These are phyloP conservation scores for Mus spicilegus DNA, from an alignment of 2,113 vertebrate species.

Conservation along the genomic window DNA sequence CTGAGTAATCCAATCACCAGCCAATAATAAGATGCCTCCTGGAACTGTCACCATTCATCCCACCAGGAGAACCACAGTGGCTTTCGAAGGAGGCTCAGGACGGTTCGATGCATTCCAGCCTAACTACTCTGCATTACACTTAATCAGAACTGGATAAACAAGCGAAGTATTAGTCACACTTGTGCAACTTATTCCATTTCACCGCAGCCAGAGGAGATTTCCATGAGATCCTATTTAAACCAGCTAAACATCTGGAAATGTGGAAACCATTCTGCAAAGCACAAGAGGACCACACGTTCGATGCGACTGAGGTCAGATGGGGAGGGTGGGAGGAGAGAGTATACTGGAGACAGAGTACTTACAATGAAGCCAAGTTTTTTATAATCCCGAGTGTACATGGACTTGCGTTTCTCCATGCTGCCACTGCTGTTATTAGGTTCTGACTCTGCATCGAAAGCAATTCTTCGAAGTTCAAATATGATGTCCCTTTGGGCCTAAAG, in stretches of 20 bases:
- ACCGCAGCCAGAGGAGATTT: conserved; percentile 58
- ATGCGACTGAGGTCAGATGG: conserved; percentile 33
- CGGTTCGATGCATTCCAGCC: not conserved
- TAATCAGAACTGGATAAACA: conserved; percentile 72
- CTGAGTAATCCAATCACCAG: not conserved
- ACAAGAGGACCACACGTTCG: conserved; percentile 70
- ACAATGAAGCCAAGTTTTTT: conserved; percentile 99
- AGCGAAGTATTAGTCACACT: conserved; percentile 73
- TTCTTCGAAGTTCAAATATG: conserved; percentile 98
- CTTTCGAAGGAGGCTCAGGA: not conserved
- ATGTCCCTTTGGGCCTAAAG: conserved; percentile 97
- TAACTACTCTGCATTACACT: conserved; percentile 26
- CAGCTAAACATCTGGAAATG: conserved; percentile 76
- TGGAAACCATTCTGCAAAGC: conserved; percentile 62
- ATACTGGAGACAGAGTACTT: conserved; percentile 82
- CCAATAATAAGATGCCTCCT: not conserved
- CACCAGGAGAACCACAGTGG: not conserved
- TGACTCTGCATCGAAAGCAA: conserved; percentile 96
- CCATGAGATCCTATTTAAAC: conserved; percentile 66
- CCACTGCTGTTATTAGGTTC: conserved; percentile 95
- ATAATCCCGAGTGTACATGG: conserved; percentile 99
- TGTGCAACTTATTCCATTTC: conserved; percentile 70
- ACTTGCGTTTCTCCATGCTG: conserved; percentile 98
- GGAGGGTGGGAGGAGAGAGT: not conserved
- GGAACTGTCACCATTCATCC: not conserved